Conservation (phyloP, 35 echinoderm and acorn worm genomes). For the Apostichopus parvimensis region DNA sequence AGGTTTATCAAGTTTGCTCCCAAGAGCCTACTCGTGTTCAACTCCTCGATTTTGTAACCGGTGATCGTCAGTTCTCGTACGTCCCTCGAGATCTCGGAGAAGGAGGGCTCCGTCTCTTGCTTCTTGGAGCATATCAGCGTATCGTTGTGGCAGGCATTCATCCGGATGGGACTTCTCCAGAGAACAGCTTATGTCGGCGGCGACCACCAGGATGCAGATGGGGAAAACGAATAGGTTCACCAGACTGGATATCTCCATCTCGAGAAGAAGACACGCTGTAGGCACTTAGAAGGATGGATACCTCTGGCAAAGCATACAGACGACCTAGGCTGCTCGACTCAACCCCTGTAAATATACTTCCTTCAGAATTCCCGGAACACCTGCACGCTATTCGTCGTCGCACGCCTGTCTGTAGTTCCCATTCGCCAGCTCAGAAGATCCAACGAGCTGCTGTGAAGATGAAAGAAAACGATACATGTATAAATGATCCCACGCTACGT, state of each 20-base stretch:
- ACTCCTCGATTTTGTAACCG: background rate
- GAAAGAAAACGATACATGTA: no score
- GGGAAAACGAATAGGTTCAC: background rate
- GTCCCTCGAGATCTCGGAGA: background rate
- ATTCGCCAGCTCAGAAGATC: background rate
- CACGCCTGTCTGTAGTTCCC: background rate
- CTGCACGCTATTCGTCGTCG: background rate
- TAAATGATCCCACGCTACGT: no score
- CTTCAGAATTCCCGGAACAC: background rate
- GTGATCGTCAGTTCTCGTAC: constrained; percentile 26
- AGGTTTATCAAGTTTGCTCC: background rate
- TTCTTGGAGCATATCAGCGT: background rate
- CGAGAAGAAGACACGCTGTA: background rate
- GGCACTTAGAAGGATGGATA: constrained; percentile 23
- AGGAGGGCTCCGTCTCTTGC: background rate
- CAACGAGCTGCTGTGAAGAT: background rate
- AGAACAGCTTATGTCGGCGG: background rate
- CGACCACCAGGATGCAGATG: constrained; percentile 8
- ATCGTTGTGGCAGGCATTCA: background rate
- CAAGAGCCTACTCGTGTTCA: constrained; percentile 20
- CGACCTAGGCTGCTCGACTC: background rate
- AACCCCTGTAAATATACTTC: background rate
- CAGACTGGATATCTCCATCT: background rate
- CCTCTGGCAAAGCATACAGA: background rate
- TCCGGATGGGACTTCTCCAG: background rate